Evolutionary conservation across 1,140 invertebrate species (phyloP).

Genomic region (Metaphire vulgaris): DNA sequence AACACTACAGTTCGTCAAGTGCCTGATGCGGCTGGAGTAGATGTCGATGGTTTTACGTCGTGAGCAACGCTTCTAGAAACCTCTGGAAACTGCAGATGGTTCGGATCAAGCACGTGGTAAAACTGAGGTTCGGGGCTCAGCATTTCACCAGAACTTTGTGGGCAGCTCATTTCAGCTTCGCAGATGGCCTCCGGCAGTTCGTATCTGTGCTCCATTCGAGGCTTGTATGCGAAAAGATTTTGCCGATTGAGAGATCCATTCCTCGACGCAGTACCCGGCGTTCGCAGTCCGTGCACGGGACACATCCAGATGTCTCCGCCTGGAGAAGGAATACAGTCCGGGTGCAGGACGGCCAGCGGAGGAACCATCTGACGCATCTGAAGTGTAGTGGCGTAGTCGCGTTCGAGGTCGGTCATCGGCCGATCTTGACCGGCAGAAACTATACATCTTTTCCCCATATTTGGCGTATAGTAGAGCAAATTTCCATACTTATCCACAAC

Average conservation of each 20-base stretch:
- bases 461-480: not conserved
- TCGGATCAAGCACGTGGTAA: not conserved
- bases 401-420: not conserved
- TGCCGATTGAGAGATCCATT: not conserved
- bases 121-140: not conserved
- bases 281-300: not conserved
- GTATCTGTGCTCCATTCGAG: not conserved
- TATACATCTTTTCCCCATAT: not conserved
- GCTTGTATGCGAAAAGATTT: not conserved
- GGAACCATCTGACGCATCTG: not conserved
- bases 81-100: too few species aligned
- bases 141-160: not conserved
- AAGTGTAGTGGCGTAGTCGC: not conserved
- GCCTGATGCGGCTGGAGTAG: too few species aligned
- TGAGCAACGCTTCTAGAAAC: not conserved
- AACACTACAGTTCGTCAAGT: too few species aligned
- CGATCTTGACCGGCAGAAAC: not conserved
- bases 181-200: not conserved
- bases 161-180: not conserved
- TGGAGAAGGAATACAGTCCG: not conserved
- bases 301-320: conserved; percentile 1
- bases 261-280: not conserved
- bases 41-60: not conserved
- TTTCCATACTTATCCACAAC: not conserved
- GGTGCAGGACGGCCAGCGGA: not conserved